Base-by-base conservation (phyloP, 2,113 vertebrate genomes). In the Rhinoderma darwinii region DNA sequence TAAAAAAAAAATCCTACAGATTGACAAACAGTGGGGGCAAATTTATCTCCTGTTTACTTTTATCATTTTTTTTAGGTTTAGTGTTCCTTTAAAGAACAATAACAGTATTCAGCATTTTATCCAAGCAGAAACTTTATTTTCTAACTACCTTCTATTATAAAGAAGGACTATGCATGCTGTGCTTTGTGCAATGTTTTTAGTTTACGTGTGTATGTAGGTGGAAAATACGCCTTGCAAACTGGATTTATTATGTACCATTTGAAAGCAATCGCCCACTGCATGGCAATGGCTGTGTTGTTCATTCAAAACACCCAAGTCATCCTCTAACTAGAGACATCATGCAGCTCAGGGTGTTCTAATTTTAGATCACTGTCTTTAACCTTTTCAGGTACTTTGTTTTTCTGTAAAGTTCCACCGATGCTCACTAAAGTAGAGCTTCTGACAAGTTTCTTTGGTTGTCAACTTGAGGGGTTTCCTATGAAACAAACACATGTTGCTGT, bases 221-320 rank as follows among this genome's bases (percentile, higher is more conserved):
- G 73, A 56, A 84, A 51, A 9, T 47, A 50, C 39, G 25, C 56
- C 56, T 47, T 50, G 35, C 12, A 22, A 17, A 54, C 35, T 73
- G 27, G 51, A 76, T 85, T 43, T 74, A 85, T 86, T 84, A 75
- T 76, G 18, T 44, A 30, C 37, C 11, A 39, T 79, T 54, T 70
- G 75, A 86, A 79, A 86, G 59, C 75, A 79, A 70, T 79, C 75
- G 59, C 84, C 84, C 75, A 79, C 84, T 86, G 32, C 83, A 84
- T 25, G 72, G 54, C 72, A 84, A 76, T 79, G 41, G 35, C 61
- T 79, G 75, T 86, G 59, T 17, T 75, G 54, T 30, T 63, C 56
- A 79, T 79, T 80, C 61, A 54, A 50, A 70, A 17, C 75, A 54
- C 51, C 59, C 44, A 70, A 80, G 63, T 54, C 74, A 86, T 86